A percentile compares a stretch with the other conserved stretches of the same genome.
These are phyloP conservation scores for Tragopan temminckii DNA, from an alignment of 2,797 vertebrate genomes.

Conservation along the genomic window DNA sequence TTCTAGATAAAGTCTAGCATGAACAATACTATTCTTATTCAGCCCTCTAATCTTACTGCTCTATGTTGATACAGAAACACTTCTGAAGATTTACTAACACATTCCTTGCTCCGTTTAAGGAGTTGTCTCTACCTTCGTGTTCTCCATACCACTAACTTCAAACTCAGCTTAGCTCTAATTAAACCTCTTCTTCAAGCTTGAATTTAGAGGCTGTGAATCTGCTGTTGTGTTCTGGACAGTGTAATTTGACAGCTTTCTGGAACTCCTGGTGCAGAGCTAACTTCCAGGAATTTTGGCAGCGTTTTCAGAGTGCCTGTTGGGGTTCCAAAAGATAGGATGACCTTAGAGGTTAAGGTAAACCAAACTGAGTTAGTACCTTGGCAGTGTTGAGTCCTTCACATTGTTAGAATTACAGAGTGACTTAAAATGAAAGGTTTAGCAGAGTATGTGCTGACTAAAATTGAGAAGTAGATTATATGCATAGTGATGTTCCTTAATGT, in stretches of 20 bases:
- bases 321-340: not conserved
- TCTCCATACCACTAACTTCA: slow-evolving; percentile 3
- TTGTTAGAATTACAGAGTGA: not conserved
- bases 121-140: not conserved
- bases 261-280: not conserved
- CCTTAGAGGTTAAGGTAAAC: not conserved
- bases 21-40: not conserved
- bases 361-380: not conserved
- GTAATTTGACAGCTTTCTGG: not conserved
- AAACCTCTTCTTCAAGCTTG: not conserved
- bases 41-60: not conserved
- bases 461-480: not conserved
- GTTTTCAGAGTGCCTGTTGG: not conserved
- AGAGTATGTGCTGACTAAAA: not conserved
- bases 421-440: not conserved
- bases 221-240: slow-evolving; percentile 20
- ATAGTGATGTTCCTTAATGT: not conserved
- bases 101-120: not conserved
- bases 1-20: not conserved
- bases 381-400: not conserved
- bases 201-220: not conserved
- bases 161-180: not conserved
- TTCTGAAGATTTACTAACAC: not conserved
- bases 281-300: not conserved
- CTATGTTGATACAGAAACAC: not conserved